Conservation (phyloP, 2,888 invertebrate species). For the Pherbina coryleti region DNA sequence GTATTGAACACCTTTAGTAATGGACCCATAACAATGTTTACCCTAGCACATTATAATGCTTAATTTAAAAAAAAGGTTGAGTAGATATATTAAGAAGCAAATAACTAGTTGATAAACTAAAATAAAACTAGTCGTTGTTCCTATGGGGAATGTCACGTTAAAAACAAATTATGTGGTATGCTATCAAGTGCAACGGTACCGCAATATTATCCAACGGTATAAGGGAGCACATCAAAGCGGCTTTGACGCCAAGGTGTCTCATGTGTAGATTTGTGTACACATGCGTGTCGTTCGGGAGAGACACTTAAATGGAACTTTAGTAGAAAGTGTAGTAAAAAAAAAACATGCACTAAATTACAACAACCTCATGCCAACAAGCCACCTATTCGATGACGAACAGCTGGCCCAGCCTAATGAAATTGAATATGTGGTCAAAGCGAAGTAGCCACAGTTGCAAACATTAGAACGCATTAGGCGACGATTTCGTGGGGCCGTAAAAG, state of each 20-base stretch:
- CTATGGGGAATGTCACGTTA: background rate
- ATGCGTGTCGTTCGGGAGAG: conserved; percentile 54
- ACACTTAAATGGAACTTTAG: conserved; percentile 40
- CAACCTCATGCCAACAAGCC: background rate
- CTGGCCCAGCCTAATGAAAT: conserved; percentile 16
- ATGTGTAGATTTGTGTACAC: conserved; percentile 49
- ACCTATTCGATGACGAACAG: background rate
- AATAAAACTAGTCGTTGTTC: background rate
- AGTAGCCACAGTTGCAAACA: conserved; percentile 17
- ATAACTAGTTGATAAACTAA: background rate
- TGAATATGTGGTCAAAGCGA: conserved; percentile 33
- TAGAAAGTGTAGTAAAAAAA: background rate
- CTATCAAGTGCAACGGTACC: conserved; percentile 51
- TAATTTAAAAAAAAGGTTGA: too few relatives aligned
- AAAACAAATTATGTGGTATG: conserved; percentile 55
- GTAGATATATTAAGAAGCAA: too few relatives aligned
- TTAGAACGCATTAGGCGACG: conserved; percentile 45
- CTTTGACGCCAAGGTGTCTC: conserved; percentile 45
- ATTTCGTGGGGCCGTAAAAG: conserved; percentile 5
- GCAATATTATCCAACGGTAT: conserved; percentile 48
- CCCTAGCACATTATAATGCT: too few relatives aligned
- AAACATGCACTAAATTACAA: background rate
- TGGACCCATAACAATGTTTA: too few relatives aligned
- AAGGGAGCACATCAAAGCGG: conserved; percentile 60
- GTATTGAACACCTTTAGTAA: too few relatives aligned